Evolutionary conservation across 1,140 invertebrate genomes (phyloP).

Genomic region (Drosophila novamexicana): DNA sequence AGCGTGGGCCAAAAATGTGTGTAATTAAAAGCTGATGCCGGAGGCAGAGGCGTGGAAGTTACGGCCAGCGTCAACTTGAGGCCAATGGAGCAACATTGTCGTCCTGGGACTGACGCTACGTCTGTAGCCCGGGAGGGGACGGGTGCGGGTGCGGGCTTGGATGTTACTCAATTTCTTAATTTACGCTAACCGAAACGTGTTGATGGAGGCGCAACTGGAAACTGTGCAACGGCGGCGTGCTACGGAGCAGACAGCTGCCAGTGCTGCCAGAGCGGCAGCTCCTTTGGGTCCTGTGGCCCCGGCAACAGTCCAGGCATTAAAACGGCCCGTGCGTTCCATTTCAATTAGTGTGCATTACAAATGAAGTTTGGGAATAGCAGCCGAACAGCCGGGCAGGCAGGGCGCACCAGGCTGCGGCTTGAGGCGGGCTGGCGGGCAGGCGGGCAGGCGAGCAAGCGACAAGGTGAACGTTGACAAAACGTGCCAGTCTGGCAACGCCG

Average conservation of each 20-base stretch:
- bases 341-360: conserved; percentile 83
- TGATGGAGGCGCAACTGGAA: conserved; percentile 42
- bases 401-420: background rate
- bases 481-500: conserved; percentile 35
- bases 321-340: conserved; percentile 77
- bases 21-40: conserved; percentile 69
- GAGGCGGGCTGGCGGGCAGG: background rate
- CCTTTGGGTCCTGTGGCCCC: conserved; percentile 15
- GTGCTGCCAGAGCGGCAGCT: background rate
- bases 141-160: conserved; percentile 9
- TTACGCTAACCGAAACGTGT: conserved; percentile 73
- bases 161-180: conserved; percentile 77
- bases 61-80: conserved; percentile 41
- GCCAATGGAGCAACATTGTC: conserved; percentile 58
- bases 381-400: conserved; percentile 7
- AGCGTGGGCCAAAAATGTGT: conserved; percentile 32
- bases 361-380: conserved; percentile 79
- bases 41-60: conserved; percentile 10
- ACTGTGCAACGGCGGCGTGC: background rate
- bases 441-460: background rate
- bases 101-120: conserved; percentile 43
- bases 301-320: conserved; percentile 66
- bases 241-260: conserved; percentile 1
- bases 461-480: conserved; percentile 6
- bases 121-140: background rate